Percentiles rank a stretch among this genome's conserved stretches.
Conservation (phyloP, 2,113 vertebrate genomes). For the Phodopus roborovskii region DNA sequence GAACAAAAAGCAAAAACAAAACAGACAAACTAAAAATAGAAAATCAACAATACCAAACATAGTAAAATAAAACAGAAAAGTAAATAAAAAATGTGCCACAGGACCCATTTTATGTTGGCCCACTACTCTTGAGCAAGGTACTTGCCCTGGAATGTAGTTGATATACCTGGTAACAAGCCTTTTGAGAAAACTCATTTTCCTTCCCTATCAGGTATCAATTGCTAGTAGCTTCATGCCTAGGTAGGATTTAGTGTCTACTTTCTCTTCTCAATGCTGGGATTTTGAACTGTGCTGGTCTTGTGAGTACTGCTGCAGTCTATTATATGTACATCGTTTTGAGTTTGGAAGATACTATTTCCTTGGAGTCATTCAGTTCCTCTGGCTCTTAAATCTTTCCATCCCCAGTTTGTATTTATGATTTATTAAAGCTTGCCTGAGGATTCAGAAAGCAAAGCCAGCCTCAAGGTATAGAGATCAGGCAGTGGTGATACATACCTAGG, state of each 20-base stretch:
- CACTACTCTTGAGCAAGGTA: no score
- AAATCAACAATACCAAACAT: background rate
- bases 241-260: background rate
- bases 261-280: background rate
- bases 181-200: background rate
- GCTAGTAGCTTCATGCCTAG: background rate
- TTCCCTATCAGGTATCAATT: background rate
- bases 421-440: no score
- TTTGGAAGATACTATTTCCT: background rate
- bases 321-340: background rate
- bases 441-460: no score
- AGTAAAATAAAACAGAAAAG: background rate
- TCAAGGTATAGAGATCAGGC: no score
- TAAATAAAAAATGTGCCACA: background rate
- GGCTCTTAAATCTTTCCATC: background rate
- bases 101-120: background rate
- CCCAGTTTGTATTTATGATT: no score
- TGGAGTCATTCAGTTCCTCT: background rate
- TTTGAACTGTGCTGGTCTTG: background rate
- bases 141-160: background rate
- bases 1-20: background rate
- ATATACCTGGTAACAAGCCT: background rate
- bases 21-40: background rate
- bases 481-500: no score
- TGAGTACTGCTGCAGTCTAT: background rate